Base-by-base conservation (phyloP, 2,797 vertebrate genomes). In the Gorsachius magnificus region DNA sequence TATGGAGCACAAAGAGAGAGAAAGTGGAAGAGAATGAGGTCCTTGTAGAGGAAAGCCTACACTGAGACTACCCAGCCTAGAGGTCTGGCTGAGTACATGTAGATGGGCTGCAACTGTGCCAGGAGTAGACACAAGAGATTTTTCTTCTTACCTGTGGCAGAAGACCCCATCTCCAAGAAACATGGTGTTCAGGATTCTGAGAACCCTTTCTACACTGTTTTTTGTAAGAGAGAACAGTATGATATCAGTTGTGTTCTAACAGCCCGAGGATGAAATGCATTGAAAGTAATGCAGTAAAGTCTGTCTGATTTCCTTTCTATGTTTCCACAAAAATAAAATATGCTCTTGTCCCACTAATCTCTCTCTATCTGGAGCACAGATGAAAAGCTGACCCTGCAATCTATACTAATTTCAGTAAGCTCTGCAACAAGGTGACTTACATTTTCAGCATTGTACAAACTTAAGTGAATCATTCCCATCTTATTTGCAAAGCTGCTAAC, bases 401-500 rank as follows among this genome's bases (percentile, higher is more conserved):
- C 74, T 61, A 36, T 33, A 46, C 28, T 75, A 36, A 92, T 87
- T 88, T 84, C 77, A 89, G 25, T 61, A 82, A 95, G 43, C 66
- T 93, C 80, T 75, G 17, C 43, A 76, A 54, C 54, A 81, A 65
- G 43, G 28, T 80, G 63, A 74, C 51, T 91, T 91, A 61, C 3
- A 54, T 92, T 90, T 90, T 89, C 69, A 81, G 43, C 20, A 60
- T 75, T 6, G 1, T 26, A 93, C 43, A 81, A 94, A 78, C 36
- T 36, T 41, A 46, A 93, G 70, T 90, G 88, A 95, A 87, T 93
- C 81, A 87, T 69, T 88, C 56, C 58, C 36, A 13, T 66, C 66
- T 66, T 90, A 66, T 89, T 89, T 90, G 70, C 58, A 90, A 95
- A 96, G 93, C 78, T 91, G 63, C n/a, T 93, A 88, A 91, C 50